A percentile compares a stretch with the other conserved stretches of the same genome.
Conservation (phyloP, 2,797 vertebrate species). For the Melanotaenia pygmaea region DNA sequence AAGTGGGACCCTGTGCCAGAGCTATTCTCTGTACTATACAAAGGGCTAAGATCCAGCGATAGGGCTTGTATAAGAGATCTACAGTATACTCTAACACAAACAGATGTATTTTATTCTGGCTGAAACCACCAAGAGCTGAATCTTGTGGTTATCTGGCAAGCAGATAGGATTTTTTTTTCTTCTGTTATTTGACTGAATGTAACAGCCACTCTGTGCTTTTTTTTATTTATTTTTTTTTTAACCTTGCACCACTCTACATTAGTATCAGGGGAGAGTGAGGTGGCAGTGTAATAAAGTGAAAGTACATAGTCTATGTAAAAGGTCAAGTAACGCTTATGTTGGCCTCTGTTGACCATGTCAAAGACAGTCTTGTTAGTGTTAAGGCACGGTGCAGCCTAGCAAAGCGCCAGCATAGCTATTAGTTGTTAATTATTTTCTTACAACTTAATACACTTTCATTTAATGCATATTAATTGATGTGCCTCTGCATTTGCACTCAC, state of each 20-base stretch:
- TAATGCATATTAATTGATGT: conserved; percentile 82
- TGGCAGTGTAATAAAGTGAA: conserved; percentile 50
- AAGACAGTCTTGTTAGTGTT: conserved; percentile 37
- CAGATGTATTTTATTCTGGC: conserved; percentile 57
- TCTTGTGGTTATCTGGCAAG: conserved; percentile 42
- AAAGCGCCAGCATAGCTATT: conserved; percentile 61
- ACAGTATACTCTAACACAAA: conserved; percentile 68
- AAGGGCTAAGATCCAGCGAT: conserved; percentile 60
- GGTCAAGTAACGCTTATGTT: conserved; percentile 53
- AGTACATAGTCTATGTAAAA: conserved; percentile 55
- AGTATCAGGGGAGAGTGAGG: conserved; percentile 43
- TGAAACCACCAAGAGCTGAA: conserved; percentile 27
- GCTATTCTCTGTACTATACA: conserved; percentile 54
- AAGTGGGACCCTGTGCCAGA: conserved; percentile 56
- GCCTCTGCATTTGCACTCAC: conserved; percentile 64
- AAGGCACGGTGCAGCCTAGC: conserved; percentile 42
- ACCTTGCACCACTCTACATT: conserved; percentile 40
- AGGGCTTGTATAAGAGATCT: conserved; percentile 55
- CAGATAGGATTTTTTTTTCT: conserved; percentile 27
- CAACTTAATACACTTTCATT: conserved; percentile 80
- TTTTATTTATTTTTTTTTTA: conserved; percentile 7
- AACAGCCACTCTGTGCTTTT: conserved; percentile 34
- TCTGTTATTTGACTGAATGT: conserved; percentile 38
- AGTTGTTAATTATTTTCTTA: conserved; percentile 79
- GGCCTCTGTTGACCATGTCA: conserved; percentile 31